A percentile compares a stretch with the other conserved stretches of the same genome.
phyloP scores from a whole-genome alignment of 2,888 invertebrate genomes.

The Chirona hameri region DNA sequence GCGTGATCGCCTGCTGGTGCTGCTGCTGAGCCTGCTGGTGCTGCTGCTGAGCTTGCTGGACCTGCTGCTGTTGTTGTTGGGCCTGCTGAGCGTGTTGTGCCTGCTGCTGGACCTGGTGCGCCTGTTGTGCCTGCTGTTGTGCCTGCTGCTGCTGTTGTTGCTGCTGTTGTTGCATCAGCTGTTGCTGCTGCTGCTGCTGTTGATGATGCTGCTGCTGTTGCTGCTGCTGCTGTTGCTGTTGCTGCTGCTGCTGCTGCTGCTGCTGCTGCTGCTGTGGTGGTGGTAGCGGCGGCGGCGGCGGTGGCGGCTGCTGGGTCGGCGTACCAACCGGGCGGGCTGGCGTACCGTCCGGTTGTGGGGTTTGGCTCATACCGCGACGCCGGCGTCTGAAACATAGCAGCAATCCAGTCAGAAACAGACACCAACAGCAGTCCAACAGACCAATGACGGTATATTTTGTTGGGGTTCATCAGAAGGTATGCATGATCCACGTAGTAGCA shows the following conservation, averaged over 20 bases:
- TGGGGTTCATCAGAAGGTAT: too few relatives aligned
- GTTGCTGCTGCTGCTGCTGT: slow-evolving; percentile 29
- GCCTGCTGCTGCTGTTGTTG: slow-evolving; percentile 27
- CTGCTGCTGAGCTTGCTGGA: not conserved
- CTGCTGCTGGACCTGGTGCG: not conserved
- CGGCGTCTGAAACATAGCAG: not conserved
- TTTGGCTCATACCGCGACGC: slow-evolving; percentile 1
- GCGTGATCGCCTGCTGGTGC: slow-evolving; percentile 8
- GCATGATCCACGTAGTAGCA: too few relatives aligned
- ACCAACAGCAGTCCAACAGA: too few relatives aligned
- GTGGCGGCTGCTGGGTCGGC: slow-evolving; percentile 33
- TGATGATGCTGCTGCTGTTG: slow-evolving; percentile 33
- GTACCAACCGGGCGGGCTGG: slow-evolving; percentile 26
- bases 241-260: slow-evolving; percentile 36
- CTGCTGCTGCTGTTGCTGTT: slow-evolving; percentile 35
- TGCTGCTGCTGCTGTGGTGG: slow-evolving; percentile 35
- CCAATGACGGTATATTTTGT: too few relatives aligned
- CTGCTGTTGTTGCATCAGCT: slow-evolving; percentile 30
- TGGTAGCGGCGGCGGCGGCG: slow-evolving; percentile 31
- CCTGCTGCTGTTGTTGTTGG: not conserved
- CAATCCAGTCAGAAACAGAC: too few relatives aligned
- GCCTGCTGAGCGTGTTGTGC: not conserved
- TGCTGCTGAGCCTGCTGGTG: not conserved
- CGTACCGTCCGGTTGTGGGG: slow-evolving; percentile 1
- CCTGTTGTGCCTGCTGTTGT: not conserved